Evolutionary conservation across 2,797 vertebrate genomes (phyloP).

Genomic region (Hybognathus amarus): DNA sequence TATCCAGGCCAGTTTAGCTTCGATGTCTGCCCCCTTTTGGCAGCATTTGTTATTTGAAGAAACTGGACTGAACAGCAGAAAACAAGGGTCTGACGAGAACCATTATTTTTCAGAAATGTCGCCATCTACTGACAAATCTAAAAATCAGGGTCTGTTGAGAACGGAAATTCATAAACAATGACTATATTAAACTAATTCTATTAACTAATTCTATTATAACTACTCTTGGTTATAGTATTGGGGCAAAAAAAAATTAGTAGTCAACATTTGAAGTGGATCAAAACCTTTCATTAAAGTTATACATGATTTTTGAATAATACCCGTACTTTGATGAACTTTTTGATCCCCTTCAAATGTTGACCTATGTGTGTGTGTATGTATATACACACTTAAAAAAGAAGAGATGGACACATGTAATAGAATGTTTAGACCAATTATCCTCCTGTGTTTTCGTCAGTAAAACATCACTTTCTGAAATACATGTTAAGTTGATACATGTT

Average conservation of each 20-base stretch:
- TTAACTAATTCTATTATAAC: background rate
- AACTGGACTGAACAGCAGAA: background rate
- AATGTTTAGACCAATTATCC: background rate
- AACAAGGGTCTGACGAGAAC: background rate
- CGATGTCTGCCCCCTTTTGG: background rate
- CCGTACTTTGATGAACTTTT: too few relatives aligned
- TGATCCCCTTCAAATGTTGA: too few relatives aligned
- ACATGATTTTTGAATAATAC: too few relatives aligned
- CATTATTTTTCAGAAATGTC: background rate
- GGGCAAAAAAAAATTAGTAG: background rate
- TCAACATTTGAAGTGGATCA: too few relatives aligned
- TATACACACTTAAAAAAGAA: background rate
- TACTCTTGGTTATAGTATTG: slow-evolving; percentile 2
- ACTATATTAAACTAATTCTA: slow-evolving; percentile 1
- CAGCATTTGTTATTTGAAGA: background rate
- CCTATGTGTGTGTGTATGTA: fast-evolving
- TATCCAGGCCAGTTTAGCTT: slow-evolving; percentile 15
- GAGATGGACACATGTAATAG: background rate
- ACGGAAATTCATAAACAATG: background rate
- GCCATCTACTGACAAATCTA: background rate
- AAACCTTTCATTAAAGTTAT: too few relatives aligned
- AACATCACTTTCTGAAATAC: slow-evolving; percentile 12
- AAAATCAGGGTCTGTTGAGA: background rate
- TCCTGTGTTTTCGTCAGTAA: background rate
- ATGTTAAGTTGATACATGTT: slow-evolving; percentile 16